Evolutionary conservation across 2,113 vertebrate species (phyloP), one percentile per base, ranked within the genome.

Genomic region (Melanerpes aurifrons): DNA sequence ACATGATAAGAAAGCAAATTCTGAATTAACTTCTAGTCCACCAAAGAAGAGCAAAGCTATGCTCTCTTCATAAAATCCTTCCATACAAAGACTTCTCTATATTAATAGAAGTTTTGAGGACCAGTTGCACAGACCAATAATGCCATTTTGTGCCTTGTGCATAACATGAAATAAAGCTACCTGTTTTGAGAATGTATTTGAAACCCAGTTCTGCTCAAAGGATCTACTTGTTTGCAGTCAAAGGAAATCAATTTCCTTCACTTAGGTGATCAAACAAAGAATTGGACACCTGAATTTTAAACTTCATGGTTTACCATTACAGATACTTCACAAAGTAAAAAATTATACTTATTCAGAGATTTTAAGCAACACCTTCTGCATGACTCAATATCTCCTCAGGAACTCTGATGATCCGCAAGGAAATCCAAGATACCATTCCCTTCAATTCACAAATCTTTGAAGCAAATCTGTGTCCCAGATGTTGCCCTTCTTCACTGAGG

Each of bases 1-100:
- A 82, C 79, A 85, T 31, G 59, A 35, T 76, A 92, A 87, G 91
- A 93, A 94, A 91, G 37, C 75, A 92, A 96, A 93, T 43, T 57
- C 69, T 92, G 53, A 82, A 87, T 35, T 86, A 90, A 67, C 21
- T 82, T 91, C 48, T 53, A 70, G 29, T 82, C 68, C 15, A 22
- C 32, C 40, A 68, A 63, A 77, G 74, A 80, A 68, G 20, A 80
- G 29, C 3, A 82, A 86, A 89, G 22, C 12, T 32, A 18, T 9
- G 7, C 5, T 71, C 20, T 75, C 10, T 84, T 82, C 9, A 92
- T 70, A 84, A 58, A 69, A 62, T 18, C 12, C 12, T 47, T 89
- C 24, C 16, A 17, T 31, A 56, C 0, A 0, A 68, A 86, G 10
- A 35, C n/a, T 69, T 37, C 20, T 64, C 11, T 72, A 56, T 61